Evolutionary conservation across 2,888 invertebrate species (phyloP).

Genomic region (Melinaea marsaeus): DNA sequence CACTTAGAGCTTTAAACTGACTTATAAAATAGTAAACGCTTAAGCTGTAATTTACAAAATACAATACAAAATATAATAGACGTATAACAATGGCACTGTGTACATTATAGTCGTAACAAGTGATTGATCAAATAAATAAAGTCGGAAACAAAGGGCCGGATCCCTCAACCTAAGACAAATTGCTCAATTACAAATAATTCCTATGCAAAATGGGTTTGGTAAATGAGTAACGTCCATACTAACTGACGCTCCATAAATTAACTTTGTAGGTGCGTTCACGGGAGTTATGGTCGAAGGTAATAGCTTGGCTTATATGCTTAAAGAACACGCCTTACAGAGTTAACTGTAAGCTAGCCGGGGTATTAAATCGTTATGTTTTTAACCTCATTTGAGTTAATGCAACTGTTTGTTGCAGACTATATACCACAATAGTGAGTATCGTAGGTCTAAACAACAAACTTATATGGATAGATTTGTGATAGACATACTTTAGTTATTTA

Average conservation of each 20-base stretch:
- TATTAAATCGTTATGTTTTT: constrained; percentile 49
- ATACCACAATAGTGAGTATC: too few species aligned
- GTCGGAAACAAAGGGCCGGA: constrained; percentile 23
- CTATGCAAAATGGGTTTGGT: constrained; percentile 34
- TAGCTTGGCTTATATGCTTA: constrained; percentile 46
- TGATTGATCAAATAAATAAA: constrained; percentile 29
- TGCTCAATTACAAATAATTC: constrained; percentile 37
- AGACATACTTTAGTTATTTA: constrained; percentile 52
- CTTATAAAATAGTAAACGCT: background rate
- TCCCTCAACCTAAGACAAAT: constrained; percentile 36
- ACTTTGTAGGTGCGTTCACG: constrained; percentile 52
- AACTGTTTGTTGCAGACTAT: background rate
- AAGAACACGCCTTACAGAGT: constrained; percentile 47
- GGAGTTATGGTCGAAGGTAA: constrained; percentile 69
- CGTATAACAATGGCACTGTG: background rate
- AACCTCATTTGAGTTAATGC: constrained; percentile 9
- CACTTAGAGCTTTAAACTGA: too few species aligned
- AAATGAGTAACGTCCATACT: constrained; percentile 45
- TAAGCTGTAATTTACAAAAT: background rate
- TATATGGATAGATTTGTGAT: background rate
- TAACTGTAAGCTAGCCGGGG: constrained; percentile 54
- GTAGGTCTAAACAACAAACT: too few species aligned
- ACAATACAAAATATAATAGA: background rate
- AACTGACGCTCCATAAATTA: constrained; percentile 57
- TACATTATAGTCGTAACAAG: constrained; percentile 15